Evolutionary conservation across 1,140 invertebrate genomes (phyloP).

Genomic region (Liolophura sinensis): DNA sequence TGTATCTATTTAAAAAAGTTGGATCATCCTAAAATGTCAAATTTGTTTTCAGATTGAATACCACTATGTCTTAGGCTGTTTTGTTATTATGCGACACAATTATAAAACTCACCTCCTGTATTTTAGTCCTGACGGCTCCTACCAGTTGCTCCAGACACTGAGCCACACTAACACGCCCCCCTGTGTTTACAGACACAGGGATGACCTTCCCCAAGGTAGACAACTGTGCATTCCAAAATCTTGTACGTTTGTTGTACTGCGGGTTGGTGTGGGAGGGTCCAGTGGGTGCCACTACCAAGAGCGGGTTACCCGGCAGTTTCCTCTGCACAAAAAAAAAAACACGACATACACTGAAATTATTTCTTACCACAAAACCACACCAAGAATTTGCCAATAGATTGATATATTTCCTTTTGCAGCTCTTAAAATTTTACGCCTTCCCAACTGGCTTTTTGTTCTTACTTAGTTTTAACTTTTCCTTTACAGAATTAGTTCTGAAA

Average conservation of each 20-base stretch:
- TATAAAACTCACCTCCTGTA: constrained; percentile 63
- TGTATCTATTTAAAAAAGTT: too few relatives aligned
- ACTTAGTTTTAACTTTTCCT: too few relatives aligned
- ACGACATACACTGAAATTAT: background rate
- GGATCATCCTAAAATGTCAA: too few relatives aligned
- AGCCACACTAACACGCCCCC: constrained; percentile 41
- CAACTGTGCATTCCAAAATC: constrained; percentile 74
- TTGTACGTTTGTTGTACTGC: constrained; percentile 64
- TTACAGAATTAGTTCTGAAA: too few relatives aligned
- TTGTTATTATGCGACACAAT: background rate
- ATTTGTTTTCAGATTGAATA: too few relatives aligned
- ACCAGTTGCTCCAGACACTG: constrained; percentile 73
- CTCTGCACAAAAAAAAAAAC: constrained; percentile 60
- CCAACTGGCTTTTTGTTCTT: background rate
- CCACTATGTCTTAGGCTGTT: background rate
- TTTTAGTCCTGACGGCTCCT: constrained; percentile 69
- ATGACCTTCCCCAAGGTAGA: constrained; percentile 72
- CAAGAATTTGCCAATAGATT: background rate
- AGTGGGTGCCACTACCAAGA: constrained; percentile 72
- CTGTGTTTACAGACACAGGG: constrained; percentile 61
- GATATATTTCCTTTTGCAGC: background rate
- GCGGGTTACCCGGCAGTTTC: constrained; percentile 73
- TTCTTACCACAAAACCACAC: background rate
- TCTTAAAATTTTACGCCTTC: background rate
- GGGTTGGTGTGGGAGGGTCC: constrained; percentile 60